Evolutionary conservation across 1,140 invertebrate genomes (phyloP).

Genomic region (Heliconius nattereri): DNA sequence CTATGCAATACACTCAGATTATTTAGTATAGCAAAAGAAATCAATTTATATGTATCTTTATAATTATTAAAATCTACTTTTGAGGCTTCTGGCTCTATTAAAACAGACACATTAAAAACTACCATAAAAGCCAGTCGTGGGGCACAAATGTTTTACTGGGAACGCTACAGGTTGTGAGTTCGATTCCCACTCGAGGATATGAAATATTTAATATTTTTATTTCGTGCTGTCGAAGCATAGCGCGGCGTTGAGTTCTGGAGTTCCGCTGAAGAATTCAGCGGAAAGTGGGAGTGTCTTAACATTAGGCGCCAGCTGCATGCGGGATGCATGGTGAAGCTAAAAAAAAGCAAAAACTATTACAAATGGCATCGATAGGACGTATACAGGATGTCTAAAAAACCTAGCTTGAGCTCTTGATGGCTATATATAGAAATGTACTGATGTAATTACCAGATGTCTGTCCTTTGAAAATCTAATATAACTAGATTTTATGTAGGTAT

Average conservation of each 20-base stretch:
- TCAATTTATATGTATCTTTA: background rate
- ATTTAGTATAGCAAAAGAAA: too few species aligned
- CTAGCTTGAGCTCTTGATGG: background rate
- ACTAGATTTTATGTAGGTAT: background rate
- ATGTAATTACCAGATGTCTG: conserved; percentile 7
- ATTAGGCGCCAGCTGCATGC: too few species aligned
- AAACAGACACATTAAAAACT: background rate
- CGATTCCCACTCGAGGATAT: too few species aligned
- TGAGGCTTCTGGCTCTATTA: background rate
- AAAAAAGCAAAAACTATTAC: background rate
- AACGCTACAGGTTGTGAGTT: too few species aligned
- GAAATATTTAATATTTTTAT: too few species aligned
- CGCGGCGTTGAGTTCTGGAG: too few species aligned
- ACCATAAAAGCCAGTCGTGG: background rate
- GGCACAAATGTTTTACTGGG: too few species aligned
- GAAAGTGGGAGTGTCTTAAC: too few species aligned
- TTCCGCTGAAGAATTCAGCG: too few species aligned
- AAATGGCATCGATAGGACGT: background rate
- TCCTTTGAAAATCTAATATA: background rate
- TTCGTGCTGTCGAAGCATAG: too few species aligned
- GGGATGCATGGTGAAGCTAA: too few species aligned
- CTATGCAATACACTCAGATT: too few species aligned
- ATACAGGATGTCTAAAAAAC: background rate
- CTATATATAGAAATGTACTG: conserved; percentile 3
- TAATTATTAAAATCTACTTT: background rate